Evolutionary conservation across 2,888 invertebrate genomes (phyloP), one percentile per base, ranked within the genome.

Genomic region (Hypomecis punctinalis): DNA sequence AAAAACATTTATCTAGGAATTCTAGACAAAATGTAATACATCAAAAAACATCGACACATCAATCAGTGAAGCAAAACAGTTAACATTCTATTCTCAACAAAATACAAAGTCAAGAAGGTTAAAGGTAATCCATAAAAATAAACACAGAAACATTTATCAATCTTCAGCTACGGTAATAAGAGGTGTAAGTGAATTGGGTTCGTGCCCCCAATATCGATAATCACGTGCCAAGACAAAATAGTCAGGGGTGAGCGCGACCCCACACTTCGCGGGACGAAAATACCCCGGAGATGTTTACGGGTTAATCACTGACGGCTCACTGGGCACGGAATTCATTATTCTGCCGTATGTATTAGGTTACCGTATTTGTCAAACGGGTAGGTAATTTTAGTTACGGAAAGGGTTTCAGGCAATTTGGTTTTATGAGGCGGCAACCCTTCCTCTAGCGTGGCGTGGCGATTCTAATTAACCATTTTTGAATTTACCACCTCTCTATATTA

Each of bases 161-260:
- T 91, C 88, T 80, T 76, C 85, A 80, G 70, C 68, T 69, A 67
- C 71, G 73, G 82, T 82, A 84, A 81, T 85, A 82, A 82, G 80
- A 86, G 82, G 86, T 86, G 85, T 81, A 75, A 81, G 74, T 80
- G 83, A 84, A 89, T 89, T 86, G 86, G 87, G 89, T 78, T 86
- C 90, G 79, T 83, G 90, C 86, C 89, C 90, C 80, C 83, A 79
- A 84, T 86, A 84, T 81, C 79, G 80, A 82, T 90, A 85, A 90
- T 88, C 88, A 86, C 86, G 85, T 88, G 88, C 80, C 86, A 79
- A 82, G 81, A 81, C 80, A 75, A 72, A 77, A 79, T 75, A 75
- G 73, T 70, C 69, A 69, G 77, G 86, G 86, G 85, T 81, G 81
- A 80, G 74, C 68, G 59, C 79, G 83, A 82, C 86, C 87, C 88